Percentiles rank a stretch among this genome's conserved stretches.
Evolutionary conservation across 2,888 invertebrate genomes (phyloP).

Genomic region (Alentia gelatinosa): DNA sequence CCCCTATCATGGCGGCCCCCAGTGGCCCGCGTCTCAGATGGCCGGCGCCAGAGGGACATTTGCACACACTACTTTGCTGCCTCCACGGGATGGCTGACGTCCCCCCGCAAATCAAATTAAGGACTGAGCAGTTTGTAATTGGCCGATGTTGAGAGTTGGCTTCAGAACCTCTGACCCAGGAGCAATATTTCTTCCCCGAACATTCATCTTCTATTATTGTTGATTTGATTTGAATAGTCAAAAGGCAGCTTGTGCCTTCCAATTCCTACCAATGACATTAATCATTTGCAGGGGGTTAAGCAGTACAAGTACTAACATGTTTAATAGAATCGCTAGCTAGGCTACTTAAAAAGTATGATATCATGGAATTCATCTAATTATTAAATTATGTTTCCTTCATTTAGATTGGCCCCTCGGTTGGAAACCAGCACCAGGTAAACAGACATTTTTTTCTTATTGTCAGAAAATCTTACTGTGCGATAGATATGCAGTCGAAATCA

Average conservation of each 20-base stretch:
- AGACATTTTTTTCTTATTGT: neutral
- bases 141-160: neutral
- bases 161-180: neutral
- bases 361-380: too few relatives aligned
- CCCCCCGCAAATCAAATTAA: neutral
- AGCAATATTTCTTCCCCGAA: neutral
- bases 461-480: too few relatives aligned
- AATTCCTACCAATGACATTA: too few relatives aligned
- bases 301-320: too few relatives aligned
- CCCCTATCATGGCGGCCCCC: neutral
- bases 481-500: too few relatives aligned
- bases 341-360: too few relatives aligned
- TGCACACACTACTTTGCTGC: conserved; percentile 20
- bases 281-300: too few relatives aligned
- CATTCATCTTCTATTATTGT: neutral
- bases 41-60: conserved; percentile 20
- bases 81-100: neutral
- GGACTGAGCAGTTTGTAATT: neutral
- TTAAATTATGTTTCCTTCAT: neutral
- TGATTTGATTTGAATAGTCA: neutral
- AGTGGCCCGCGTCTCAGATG: conserved; percentile 2
- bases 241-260: too few relatives aligned
- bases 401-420: conserved; percentile 38
- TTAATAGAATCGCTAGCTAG: too few relatives aligned
- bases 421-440: conserved; percentile 39